These are phyloP conservation scores for Euclidia mi DNA, from an alignment of 2,888 invertebrate species.

Conservation along the genomic window DNA sequence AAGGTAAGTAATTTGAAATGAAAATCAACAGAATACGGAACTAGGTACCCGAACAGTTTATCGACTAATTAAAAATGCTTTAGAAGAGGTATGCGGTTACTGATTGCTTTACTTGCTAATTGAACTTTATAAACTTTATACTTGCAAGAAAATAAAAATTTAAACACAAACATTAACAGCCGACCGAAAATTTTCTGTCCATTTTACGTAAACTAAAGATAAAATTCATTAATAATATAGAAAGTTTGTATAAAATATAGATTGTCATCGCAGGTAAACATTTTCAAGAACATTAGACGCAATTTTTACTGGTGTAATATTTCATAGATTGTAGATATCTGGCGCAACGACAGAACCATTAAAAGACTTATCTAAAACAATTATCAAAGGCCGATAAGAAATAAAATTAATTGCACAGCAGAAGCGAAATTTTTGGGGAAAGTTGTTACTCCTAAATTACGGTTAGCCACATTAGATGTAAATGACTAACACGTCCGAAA, in stretches of 20 bases:
- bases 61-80: constrained; percentile 25
- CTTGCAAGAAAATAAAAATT: neutral
- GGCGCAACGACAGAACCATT: constrained; percentile 35
- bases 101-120: constrained; percentile 5
- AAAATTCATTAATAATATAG: neutral
- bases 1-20: constrained; percentile 44
- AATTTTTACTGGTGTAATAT: constrained; percentile 21
- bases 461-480: constrained; percentile 70
- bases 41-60: constrained; percentile 25
- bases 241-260: neutral
- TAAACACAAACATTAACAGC: neutral
- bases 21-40: constrained; percentile 32
- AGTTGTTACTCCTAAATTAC: constrained; percentile 51
- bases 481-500: constrained; percentile 83
- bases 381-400: constrained; percentile 53
- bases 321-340: constrained; percentile 41
- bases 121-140: neutral
- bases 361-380: constrained; percentile 51
- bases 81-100: neutral
- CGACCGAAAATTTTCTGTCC: neutral
- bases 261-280: neutral
- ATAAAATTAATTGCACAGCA: constrained; percentile 49
- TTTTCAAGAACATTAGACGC: neutral
- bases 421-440: constrained; percentile 45
- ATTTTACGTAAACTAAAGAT: too few species aligned